Evolutionary conservation across 2,113 vertebrate genomes (phyloP), one percentile per base, ranked within the genome.

Genomic region (Phaetusa simplex): DNA sequence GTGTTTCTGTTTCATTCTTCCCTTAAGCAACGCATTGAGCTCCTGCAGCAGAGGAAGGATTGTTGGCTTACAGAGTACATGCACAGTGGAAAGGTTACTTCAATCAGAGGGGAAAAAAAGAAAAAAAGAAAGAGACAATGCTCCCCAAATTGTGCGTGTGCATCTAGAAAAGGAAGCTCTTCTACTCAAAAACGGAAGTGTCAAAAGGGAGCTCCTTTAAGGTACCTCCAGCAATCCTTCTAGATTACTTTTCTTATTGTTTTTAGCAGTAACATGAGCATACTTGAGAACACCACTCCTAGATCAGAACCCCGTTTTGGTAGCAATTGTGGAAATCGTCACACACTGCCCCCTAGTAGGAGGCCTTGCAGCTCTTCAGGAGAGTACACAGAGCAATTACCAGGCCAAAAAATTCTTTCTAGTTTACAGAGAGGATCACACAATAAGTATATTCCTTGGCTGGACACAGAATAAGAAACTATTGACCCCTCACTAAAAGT

Each of bases 1-100:
- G 38, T 94, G 71, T 84, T 91, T 79, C 49, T 91, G 74, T 96
- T 59, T 86, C 43, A 82, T 96, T 90, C 69, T 84, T 92, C 76
- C 90, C 67, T 87, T 94, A 89, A 95, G 93, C 95, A 90, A 95
- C 77, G 71, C 79, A 96, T 70, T 91, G 78, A 89, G 21, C 43
- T 94, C 74, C 78, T 86, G 80, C 61, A 91, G 62, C 56, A 91
- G 64, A 90, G 74, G 86, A 95, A 77, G n/a, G 56, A 91, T 85
- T 95, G 74, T 88, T 97, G 94, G 86, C 85, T 86, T 96, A 92
- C 1, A 84, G 72, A 77, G 24, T 73, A 55, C 29, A 34, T 11
- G 49, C 64, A 27, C 17, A 82, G 65, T 65, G 43, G 74, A 97
- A 94, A 97, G 84, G 93, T 94, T 95, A 91, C 66, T 94, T 85